Conservation (phyloP, 2,888 invertebrate genomes). For the Oscheius sp. region DNA sequence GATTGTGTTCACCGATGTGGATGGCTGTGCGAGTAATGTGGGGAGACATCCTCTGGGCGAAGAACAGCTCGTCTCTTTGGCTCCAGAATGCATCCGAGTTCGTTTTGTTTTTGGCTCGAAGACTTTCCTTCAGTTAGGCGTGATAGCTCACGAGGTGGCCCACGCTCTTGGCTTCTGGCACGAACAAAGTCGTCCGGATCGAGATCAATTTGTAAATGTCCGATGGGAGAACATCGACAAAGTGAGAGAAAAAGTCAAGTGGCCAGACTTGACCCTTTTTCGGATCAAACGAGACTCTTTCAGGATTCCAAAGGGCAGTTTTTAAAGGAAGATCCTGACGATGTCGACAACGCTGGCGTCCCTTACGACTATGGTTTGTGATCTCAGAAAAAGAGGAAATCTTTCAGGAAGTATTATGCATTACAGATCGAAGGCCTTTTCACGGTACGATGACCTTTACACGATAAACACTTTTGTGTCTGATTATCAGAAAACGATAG, state of each 20-base stretch:
- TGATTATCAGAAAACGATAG: constrained; percentile 70
- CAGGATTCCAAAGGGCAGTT: constrained; percentile 69
- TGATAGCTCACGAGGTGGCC: constrained; percentile 71
- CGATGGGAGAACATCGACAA: constrained; percentile 70
- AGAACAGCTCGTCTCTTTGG: constrained; percentile 70
- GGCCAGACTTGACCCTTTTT: constrained; percentile 12
- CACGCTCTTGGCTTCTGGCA: constrained; percentile 71
- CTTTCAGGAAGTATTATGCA: neutral
- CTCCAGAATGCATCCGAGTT: constrained; percentile 70
- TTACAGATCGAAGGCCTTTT: constrained; percentile 68
- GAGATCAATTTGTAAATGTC: constrained; percentile 68
- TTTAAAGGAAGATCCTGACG: constrained; percentile 69
- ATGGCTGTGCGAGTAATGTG: constrained; percentile 65
- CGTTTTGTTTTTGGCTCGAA: constrained; percentile 5
- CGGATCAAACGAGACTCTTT: neutral
- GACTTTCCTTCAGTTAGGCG: constrained; percentile 64
- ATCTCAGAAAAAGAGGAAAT: neutral
- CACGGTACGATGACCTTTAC: constrained; percentile 68
- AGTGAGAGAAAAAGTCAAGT: constrained; percentile 25
- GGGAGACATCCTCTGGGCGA: constrained; percentile 70
- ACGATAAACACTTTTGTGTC: constrained; percentile 69
- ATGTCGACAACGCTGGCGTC: constrained; percentile 69
- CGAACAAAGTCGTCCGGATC: constrained; percentile 69
- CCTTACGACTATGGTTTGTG: constrained; percentile 70
- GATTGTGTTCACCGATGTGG: constrained; percentile 70